Evolutionary conservation across 2,888 invertebrate genomes (phyloP).

Genomic region (Hyposoter didymator): DNA sequence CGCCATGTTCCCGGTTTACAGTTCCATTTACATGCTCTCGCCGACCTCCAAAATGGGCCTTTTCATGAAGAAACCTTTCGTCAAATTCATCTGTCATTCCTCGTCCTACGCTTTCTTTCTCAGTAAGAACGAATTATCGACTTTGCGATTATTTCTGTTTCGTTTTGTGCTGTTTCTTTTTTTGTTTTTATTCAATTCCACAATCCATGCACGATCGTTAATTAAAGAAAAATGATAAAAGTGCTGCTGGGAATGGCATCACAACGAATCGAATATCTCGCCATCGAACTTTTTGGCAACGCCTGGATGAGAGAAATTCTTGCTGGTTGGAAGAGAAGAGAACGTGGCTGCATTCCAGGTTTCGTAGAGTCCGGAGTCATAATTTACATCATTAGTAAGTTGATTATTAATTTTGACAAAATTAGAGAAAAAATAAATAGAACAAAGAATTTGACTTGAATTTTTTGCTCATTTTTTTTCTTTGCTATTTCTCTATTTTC

Average conservation of each 20-base stretch:
- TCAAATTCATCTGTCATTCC: conserved; percentile 99
- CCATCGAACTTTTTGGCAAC: conserved; percentile 91
- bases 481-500: conserved; percentile 70
- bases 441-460: neutral
- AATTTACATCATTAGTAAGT: conserved; percentile 94
- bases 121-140: conserved; percentile 87
- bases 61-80: conserved; percentile 98
- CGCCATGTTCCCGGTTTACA: conserved; percentile 96
- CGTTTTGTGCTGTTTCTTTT: neutral
- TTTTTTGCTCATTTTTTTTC: neutral
- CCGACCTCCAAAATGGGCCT: conserved; percentile 95
- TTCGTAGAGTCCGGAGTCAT: conserved; percentile 93
- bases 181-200: neutral
- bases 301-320: conserved; percentile 91
- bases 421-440: neutral
- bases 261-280: conserved; percentile 94
- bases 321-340: conserved; percentile 91
- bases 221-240: conserved; percentile 79
- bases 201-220: conserved; percentile 22
- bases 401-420: neutral
- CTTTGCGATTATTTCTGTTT: neutral
- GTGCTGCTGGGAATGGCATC: conserved; percentile 97
- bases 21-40: conserved; percentile 95
- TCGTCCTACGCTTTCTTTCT: conserved; percentile 98
- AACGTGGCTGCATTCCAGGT: conserved; percentile 92